Percentiles rank a stretch among this genome's conserved stretches.
Evolutionary conservation across 2,888 invertebrate species (phyloP).

Genomic region (Anthoptus insignis): DNA sequence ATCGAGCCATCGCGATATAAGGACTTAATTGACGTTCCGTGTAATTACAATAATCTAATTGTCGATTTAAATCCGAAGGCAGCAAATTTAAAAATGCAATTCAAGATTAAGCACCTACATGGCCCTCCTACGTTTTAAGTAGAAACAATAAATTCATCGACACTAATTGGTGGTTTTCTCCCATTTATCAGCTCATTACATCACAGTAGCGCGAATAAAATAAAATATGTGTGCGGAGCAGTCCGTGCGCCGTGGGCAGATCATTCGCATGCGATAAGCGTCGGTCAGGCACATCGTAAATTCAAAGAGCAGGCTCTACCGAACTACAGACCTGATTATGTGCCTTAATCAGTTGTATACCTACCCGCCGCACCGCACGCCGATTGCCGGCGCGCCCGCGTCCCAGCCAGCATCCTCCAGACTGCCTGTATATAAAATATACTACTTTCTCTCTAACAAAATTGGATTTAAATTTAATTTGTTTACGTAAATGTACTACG

Average conservation of each 20-base stretch:
- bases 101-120: slow-evolving; percentile 78
- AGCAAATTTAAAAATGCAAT: slow-evolving; percentile 78
- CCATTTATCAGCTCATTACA: slow-evolving; percentile 87
- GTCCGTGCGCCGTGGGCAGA: slow-evolving; percentile 83
- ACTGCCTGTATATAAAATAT: neutral
- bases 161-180: slow-evolving; percentile 87
- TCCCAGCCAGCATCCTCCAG: neutral
- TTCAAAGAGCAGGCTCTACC: slow-evolving; percentile 83
- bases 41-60: slow-evolving; percentile 70
- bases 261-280: slow-evolving; percentile 86
- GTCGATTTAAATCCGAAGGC: slow-evolving; percentile 71
- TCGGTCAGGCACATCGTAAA: slow-evolving; percentile 86
- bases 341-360: slow-evolving; percentile 80
- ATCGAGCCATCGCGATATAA: slow-evolving; percentile 54
- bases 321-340: slow-evolving; percentile 85
- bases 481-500: no score
- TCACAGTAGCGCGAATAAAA: slow-evolving; percentile 87
- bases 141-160: slow-evolving; percentile 87
- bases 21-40: slow-evolving; percentile 63
- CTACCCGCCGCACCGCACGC: slow-evolving; percentile 57
- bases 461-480: neutral
- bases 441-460: neutral
- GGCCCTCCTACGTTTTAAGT: slow-evolving; percentile 86
- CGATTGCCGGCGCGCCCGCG: slow-evolving; percentile 5
- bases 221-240: slow-evolving; percentile 85